phyloP scores from a whole-genome alignment of 2,888 invertebrate genomes.

The Andrena haemorrhoa region DNA sequence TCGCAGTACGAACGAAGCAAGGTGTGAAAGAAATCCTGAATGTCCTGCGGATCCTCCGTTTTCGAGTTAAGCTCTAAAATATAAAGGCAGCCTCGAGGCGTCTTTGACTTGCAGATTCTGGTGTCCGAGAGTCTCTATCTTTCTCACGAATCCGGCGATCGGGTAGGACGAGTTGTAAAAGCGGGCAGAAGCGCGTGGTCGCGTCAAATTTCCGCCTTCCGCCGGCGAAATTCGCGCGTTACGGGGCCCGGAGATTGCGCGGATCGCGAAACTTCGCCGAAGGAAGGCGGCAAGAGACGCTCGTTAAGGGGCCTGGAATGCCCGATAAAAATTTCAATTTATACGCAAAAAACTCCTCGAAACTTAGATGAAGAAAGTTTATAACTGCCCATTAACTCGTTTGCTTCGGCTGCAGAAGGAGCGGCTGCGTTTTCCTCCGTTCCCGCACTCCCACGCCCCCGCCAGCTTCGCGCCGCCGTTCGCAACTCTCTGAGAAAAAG shows the following conservation, averaged over 20 bases:
- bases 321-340: constrained; percentile 80
- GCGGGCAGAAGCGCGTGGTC: background rate
- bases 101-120: too few species aligned
- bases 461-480: background rate
- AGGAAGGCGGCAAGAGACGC: constrained; percentile 58
- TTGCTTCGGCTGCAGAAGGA: constrained; percentile 52
- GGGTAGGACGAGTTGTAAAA: background rate
- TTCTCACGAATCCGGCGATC: background rate
- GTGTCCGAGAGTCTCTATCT: background rate
- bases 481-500: constrained; percentile 19
- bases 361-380: constrained; percentile 81
- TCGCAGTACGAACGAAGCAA: too few species aligned
- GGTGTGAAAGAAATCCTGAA: too few species aligned
- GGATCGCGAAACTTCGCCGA: constrained; percentile 42
- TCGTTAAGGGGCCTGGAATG: constrained; percentile 71
- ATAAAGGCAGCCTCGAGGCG: too few species aligned
- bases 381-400: constrained; percentile 79
- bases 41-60: too few species aligned
- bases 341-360: constrained; percentile 76
- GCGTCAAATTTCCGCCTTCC: background rate
- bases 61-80: too few species aligned
- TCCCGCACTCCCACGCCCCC: constrained; percentile 19
- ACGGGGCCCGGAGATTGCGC: constrained; percentile 14
- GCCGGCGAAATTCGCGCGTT: background rate
- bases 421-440: constrained; percentile 53